phyloP scores from a whole-genome alignment of 37 sponge, comb jelly and placozoan genomes.

The Eunapius fragilis region DNA sequence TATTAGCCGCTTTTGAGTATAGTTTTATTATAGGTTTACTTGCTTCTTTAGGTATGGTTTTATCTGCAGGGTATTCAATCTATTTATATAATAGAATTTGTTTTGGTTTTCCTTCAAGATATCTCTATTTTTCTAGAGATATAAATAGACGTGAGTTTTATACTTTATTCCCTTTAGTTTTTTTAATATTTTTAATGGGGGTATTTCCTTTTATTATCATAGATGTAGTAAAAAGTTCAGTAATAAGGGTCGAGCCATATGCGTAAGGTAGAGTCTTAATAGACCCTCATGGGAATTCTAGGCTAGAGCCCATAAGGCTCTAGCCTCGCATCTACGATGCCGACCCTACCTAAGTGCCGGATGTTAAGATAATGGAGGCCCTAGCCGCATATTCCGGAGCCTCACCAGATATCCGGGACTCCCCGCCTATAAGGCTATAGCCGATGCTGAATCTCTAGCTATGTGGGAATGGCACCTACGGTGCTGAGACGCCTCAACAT shows the following conservation, averaged over 20 bases:
- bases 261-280: no score
- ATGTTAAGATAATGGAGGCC: conserved; percentile 5
- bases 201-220: conserved; percentile 54
- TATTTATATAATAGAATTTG: conserved; percentile 87
- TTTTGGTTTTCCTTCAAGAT: conserved; percentile 72
- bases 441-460: no score
- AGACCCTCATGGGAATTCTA: no score
- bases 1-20: conserved; percentile 76
- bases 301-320: no score
- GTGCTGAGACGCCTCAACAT: no score
- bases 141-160: conserved; percentile 75
- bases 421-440: conserved; percentile 20
- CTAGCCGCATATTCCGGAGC: no score
- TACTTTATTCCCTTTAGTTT: conserved; percentile 48
- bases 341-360: no score
- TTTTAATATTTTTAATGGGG: conserved; percentile 65
- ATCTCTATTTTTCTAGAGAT: conserved; percentile 52
- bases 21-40: conserved; percentile 69
- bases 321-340: no score
- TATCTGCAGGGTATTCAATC: conserved; percentile 79
- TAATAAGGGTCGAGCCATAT: neutral
- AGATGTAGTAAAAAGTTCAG: conserved; percentile 56
- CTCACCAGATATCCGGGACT: no score
- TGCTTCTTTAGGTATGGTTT: conserved; percentile 63
- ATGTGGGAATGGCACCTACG: neutral